Evolutionary conservation across 2,113 vertebrate genomes (phyloP).

Genomic region (Ellobius talpinus): DNA sequence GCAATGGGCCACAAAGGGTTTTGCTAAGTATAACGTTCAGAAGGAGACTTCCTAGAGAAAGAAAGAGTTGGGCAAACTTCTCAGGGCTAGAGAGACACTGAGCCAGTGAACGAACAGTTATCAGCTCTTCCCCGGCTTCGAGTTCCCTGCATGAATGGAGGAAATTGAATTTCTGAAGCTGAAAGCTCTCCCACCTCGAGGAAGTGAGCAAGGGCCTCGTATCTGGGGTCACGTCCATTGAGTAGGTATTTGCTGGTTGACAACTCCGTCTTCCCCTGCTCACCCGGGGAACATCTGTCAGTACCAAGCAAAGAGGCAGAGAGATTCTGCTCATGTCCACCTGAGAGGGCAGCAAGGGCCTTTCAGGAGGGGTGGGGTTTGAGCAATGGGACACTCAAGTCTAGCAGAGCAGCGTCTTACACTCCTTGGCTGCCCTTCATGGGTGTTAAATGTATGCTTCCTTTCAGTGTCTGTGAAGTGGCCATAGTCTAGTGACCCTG

Average conservation of each 20-base stretch:
- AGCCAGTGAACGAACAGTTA: neutral
- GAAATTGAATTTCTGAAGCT: constrained; percentile 49
- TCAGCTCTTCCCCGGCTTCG: neutral
- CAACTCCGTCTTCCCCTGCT: neutral
- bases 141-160: neutral
- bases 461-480: neutral
- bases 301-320: neutral
- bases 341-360: neutral
- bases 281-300: neutral
- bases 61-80: constrained; percentile 13
- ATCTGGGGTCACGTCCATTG: neutral
- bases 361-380: neutral
- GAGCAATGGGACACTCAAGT: neutral
- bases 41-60: constrained; percentile 17
- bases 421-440: neutral
- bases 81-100: neutral
- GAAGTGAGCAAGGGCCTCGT: neutral
- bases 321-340: neutral
- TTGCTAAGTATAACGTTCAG: neutral
- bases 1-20: neutral
- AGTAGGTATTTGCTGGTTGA: neutral
- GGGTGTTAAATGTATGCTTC: neutral
- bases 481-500: neutral
- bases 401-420: neutral
- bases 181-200: constrained; percentile 20